These are phyloP conservation scores for Scomber scombrus DNA, from an alignment of 2,113 vertebrate genomes.

Conservation along the genomic window DNA sequence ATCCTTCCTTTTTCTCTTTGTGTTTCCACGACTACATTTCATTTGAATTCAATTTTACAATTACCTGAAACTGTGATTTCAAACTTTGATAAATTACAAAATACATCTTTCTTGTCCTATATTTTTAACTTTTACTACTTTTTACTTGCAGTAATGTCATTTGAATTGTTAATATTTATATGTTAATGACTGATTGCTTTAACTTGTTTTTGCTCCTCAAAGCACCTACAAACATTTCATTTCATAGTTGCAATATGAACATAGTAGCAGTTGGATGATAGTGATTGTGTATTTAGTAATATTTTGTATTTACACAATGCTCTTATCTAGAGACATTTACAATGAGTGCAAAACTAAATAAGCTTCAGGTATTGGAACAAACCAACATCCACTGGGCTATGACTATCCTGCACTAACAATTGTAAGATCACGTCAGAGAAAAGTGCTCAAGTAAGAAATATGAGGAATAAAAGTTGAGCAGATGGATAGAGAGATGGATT, in stretches of 20 bases:
- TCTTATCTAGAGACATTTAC: neutral
- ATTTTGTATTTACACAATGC: neutral
- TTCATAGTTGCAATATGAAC: neutral
- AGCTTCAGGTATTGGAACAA: neutral
- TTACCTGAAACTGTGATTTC: too few relatives aligned
- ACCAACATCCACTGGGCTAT: neutral
- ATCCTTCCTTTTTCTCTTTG: too few relatives aligned
- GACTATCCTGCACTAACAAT: neutral
- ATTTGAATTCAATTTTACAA: too few relatives aligned
- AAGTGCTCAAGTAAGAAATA: slow-evolving; percentile 10
- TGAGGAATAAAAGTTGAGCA: slow-evolving; percentile 3
- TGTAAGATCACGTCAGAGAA: slow-evolving; percentile 11
- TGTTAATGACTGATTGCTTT: neutral
- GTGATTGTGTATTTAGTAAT: neutral
- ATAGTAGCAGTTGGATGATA: neutral
- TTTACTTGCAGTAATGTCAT: neutral
- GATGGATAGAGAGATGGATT: slow-evolving; percentile 22
- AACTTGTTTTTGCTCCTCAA: neutral
- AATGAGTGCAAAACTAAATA: neutral
- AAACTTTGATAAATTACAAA: too few relatives aligned
- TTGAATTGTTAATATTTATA: too few relatives aligned
- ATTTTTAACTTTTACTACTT: neutral
- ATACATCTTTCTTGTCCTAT: too few relatives aligned
- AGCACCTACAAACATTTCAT: neutral
- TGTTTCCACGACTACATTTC: too few relatives aligned